phyloP scores from a whole-genome alignment of 1,140 invertebrate genomes.

The Panulirus ornatus region DNA sequence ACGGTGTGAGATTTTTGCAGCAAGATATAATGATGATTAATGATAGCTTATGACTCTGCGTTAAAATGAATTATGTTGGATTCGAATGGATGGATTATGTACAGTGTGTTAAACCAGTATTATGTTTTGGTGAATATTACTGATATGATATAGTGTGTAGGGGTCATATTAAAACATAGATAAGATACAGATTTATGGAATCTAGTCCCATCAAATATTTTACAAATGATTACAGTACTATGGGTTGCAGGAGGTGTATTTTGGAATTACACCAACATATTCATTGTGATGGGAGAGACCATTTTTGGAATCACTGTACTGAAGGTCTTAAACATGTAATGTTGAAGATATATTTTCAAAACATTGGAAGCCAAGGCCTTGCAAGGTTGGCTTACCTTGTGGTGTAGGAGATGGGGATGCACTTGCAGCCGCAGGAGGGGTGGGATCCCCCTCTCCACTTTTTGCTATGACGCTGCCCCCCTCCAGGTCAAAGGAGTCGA shows the following conservation, averaged over 20 bases:
- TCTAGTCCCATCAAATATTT: background rate
- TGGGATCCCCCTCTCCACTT: background rate
- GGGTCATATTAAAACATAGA: background rate
- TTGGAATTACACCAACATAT: background rate
- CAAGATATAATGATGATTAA: no score
- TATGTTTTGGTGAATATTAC: background rate
- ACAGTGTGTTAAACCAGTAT: no score
- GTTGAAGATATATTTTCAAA: background rate
- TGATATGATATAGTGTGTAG: background rate
- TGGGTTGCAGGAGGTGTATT: no score
- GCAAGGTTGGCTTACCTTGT: background rate
- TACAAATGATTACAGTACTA: background rate
- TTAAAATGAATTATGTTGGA: no score
- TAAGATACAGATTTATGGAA: background rate
- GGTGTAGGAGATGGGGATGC: background rate
- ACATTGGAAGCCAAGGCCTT: background rate
- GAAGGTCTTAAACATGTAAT: background rate
- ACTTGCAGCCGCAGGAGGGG: background rate
- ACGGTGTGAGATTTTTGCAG: no score
- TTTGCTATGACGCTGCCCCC: background rate
- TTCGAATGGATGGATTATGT: no score
- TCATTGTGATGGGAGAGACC: background rate
- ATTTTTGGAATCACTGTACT: background rate
- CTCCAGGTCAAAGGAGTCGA: conserved; percentile 22
- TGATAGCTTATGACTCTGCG: no score